Evolutionary conservation across 2,113 vertebrate species (phyloP).

Genomic region (Sakesphorus luctuosus): DNA sequence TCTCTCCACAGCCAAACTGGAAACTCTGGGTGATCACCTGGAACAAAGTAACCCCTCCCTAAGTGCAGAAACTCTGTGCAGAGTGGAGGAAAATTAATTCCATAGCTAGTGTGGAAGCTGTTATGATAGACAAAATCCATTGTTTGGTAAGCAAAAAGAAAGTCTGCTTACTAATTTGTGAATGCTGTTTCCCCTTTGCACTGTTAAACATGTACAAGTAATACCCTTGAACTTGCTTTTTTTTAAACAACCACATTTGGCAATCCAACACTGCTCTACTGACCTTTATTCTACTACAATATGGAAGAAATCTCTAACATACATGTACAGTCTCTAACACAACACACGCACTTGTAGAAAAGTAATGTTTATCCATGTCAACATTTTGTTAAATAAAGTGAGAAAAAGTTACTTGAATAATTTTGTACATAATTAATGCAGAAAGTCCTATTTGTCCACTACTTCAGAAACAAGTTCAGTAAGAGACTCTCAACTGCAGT

Average conservation of each 20-base stretch:
- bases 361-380: background rate
- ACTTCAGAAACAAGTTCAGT: background rate
- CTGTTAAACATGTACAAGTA: background rate
- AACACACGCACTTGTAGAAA: background rate
- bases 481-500: background rate
- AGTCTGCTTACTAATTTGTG: background rate
- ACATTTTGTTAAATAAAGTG: background rate
- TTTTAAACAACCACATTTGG: background rate
- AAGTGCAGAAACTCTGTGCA: background rate
- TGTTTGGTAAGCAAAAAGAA: slow-evolving; percentile 1
- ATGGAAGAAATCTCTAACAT: background rate
- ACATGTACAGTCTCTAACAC: background rate
- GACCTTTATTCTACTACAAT: background rate
- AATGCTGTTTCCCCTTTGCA: background rate
- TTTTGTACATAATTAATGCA: background rate
- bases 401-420: background rate
- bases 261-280: background rate
- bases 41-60: background rate
- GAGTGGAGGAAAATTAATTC: background rate
- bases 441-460: background rate
- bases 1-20: background rate
- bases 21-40: background rate
- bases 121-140: background rate
- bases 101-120: background rate
- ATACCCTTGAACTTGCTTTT: background rate